Evolutionary conservation across 1,140 invertebrate species (phyloP), one percentile per base, ranked within the genome.

Genomic region (Venustaconcha ellipsiformis): DNA sequence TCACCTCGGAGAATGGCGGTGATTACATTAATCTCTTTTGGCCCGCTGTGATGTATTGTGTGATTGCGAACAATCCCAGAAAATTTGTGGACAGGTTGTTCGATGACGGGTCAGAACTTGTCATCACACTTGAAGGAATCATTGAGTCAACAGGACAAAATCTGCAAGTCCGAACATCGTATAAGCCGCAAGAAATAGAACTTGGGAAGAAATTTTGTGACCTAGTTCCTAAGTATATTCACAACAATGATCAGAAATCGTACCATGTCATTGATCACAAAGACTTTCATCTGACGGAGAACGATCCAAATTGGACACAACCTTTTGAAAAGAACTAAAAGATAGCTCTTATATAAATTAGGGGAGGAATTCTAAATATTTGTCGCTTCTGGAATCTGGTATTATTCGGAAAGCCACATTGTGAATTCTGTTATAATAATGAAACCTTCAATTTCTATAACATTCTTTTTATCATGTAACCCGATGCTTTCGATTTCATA

Each of bases 11-110:
- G 84, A 94, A 94, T 62, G 94, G 95, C 72, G 94, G 94, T 71
- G 93, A 93, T 63, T 93, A 94, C 81, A 86, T 96, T 1, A 96
- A 98, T 88, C 95, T 98, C 83, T 96, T 98, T 68, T 98, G 96
- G 96, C 96, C 97, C 0, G 94, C 95, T 14, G 88, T 87, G 3
- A 84, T 91, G 14, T 83, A 97, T 76, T 95, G 96, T 87, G 94
- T 93, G 85, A 96, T 97, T 80, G 94, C 96, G 81, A 92, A 93
- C 63, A 92, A 92, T 48, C 94, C 93, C 67, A 96, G 96, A 0
- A 93, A 95, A 8, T 95, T 97, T 82, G 93, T 99, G 83, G 88
- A 95, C 1, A 93, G 94, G 78, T 95, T 97, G 69, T 65, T 94
- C 67, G 99, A 97, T 85, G 37, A 26, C n/a, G 55, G 65, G 12